Base-by-base conservation (phyloP, 2,888 invertebrate genomes). In the Dryobotodes eremita region DNA sequence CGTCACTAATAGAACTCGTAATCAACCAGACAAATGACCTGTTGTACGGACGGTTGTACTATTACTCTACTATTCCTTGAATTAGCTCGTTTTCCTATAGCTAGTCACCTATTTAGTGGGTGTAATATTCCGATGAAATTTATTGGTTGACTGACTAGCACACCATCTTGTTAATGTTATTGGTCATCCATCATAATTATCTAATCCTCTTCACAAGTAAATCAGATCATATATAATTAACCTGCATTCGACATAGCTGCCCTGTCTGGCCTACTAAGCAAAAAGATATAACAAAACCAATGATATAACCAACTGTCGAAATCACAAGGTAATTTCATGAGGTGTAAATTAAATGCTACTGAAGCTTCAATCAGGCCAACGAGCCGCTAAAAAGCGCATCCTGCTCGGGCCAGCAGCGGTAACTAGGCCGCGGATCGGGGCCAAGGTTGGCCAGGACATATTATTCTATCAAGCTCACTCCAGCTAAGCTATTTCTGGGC, bases 381-480 rank as follows among this genome's bases (percentile, higher is more conserved):
- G 79, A 79, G 86, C 87, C 86, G 82, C 90, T 94, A 91, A 93
- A 94, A 94, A 94, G 93, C 92, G 92, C 94, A 95, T 96, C 95
- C 96, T 96, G 95, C 92, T 91, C 87, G 13, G 70, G n/a, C 84
- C 72, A 82, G 61, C 48, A 57, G 61, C 78, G 85, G 78, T 88
- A 95, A 94, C 93, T 95, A 91, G 96, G 95, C 91, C 95, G 92
- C 90, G 89, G 87, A 96, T 95, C 91, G 92, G 88, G 96, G 92
- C 88, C 96, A 96, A 96, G 96, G 96, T 92, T 96, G 93, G 83
- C 86, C 92, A 93, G 95, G 94, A 93, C 94, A 92, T 89, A 96
- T 96, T 96, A 96, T 96, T 96, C 96, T 95, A 96, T 96, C 95
- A 96, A 94, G 91, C 91, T 87, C 88, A 91, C 91, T 92, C 88